Evolutionary conservation across 2,113 vertebrate species (phyloP).

Genomic region (Myotis brandtii): DNA sequence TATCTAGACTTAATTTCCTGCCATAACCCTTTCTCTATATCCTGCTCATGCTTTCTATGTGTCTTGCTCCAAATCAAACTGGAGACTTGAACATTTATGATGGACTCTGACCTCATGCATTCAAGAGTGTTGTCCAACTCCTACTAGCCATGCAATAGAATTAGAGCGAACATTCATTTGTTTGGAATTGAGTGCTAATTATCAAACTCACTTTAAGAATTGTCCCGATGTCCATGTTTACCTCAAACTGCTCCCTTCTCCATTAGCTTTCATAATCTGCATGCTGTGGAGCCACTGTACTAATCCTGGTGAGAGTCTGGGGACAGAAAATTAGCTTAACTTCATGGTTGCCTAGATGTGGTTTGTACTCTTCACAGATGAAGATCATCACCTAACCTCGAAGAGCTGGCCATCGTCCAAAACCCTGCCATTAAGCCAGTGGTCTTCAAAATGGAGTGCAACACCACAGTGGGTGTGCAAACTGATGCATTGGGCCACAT

Average conservation of each 20-base stretch:
- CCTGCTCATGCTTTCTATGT: neutral
- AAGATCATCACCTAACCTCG: neutral
- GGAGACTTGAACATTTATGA: neutral
- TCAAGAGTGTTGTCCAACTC: neutral
- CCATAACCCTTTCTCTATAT: neutral
- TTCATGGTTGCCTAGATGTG: slow-evolving; percentile 7
- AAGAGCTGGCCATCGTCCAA: neutral
- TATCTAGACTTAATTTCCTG: neutral
- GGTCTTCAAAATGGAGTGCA: neutral
- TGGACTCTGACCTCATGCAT: neutral
- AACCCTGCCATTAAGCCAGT: neutral
- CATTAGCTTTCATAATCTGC: neutral
- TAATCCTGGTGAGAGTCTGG: neutral
- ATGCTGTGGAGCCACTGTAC: neutral
- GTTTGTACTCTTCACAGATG: neutral
- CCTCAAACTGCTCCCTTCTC: neutral
- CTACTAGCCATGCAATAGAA: neutral
- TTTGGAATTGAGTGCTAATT: neutral
- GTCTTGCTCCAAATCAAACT: neutral
- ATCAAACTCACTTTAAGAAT: neutral
- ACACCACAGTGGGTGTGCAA: neutral
- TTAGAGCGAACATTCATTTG: neutral
- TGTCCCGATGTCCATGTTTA: neutral
- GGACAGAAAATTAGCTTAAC: neutral
- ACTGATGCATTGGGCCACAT: neutral